A percentile compares a stretch with the other conserved stretches of the same genome.
These are phyloP conservation scores for Elysia crispata DNA, from an alignment of 2,888 invertebrate species.

Conservation along the genomic window DNA sequence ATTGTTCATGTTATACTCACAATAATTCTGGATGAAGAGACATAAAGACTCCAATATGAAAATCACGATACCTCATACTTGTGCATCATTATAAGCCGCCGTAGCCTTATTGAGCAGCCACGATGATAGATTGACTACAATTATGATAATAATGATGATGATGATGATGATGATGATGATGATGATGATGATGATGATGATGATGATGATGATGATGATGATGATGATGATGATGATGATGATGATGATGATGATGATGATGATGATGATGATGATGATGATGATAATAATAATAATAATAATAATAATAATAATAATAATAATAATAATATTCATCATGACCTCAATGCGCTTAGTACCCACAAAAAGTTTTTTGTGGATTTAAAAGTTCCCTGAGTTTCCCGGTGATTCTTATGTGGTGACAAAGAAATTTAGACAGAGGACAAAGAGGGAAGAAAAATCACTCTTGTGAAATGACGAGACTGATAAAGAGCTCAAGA, in stretches of 20 bases:
- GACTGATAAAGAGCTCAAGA: neutral
- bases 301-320: slow-evolving; percentile 5
- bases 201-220: slow-evolving; percentile 32
- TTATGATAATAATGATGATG: neutral
- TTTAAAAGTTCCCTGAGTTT: no score
- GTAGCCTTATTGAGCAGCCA: no score
- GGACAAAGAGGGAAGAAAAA: no score
- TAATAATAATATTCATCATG: no score
- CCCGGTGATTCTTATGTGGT: no score
- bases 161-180: neutral
- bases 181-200: slow-evolving; percentile 22
- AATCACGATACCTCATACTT: no score
- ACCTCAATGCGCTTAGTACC: no score
- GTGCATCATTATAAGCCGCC: neutral
- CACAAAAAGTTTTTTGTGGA: no score
- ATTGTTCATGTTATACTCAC: neutral
- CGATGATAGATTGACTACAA: neutral
- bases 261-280: slow-evolving; percentile 24
- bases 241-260: slow-evolving; percentile 21
- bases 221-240: slow-evolving; percentile 31
- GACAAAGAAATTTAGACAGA: no score
- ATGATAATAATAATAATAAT: slow-evolving; percentile 15
- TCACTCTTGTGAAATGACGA: no score
- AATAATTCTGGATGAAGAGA: no score
- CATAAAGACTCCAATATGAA: no score